These are phyloP conservation scores for Cheumatopsyche charites DNA, from an alignment of 1,140 invertebrate genomes.

Conservation along the genomic window DNA sequence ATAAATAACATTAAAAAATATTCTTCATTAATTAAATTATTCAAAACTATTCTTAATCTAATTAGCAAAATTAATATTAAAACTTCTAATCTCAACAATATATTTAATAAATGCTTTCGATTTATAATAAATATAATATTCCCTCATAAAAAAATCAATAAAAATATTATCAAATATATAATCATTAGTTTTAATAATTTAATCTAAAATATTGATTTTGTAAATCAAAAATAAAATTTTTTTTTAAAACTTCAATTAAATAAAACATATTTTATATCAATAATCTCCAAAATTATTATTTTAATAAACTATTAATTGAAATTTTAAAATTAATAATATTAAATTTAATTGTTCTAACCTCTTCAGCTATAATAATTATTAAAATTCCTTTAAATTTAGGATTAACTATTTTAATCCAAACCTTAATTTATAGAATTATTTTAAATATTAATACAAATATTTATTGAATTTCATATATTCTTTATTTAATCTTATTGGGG, in stretches of 20 bases:
- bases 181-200: neutral
- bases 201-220: neutral
- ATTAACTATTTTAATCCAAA: neutral
- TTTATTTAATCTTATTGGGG: conserved; percentile 63
- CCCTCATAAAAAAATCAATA: neutral
- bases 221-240: neutral
- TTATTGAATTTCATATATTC: conserved; percentile 50
- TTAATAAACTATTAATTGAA: neutral
- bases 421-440: neutral
- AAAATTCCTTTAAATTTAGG: neutral
- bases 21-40: neutral
- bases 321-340: neutral
- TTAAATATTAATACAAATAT: neutral
- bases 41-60: neutral
- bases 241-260: neutral
- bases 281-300: conserved; percentile 1
- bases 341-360: conserved; percentile 32
- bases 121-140: neutral
- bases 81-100: neutral
- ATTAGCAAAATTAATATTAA: neutral
- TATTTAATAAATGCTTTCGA: neutral
- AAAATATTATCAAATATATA: neutral
- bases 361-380: neutral
- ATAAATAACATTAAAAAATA: neutral
- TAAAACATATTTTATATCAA: neutral